Base-by-base conservation (phyloP, 2,888 invertebrate species). In the Carabus problematicus region DNA sequence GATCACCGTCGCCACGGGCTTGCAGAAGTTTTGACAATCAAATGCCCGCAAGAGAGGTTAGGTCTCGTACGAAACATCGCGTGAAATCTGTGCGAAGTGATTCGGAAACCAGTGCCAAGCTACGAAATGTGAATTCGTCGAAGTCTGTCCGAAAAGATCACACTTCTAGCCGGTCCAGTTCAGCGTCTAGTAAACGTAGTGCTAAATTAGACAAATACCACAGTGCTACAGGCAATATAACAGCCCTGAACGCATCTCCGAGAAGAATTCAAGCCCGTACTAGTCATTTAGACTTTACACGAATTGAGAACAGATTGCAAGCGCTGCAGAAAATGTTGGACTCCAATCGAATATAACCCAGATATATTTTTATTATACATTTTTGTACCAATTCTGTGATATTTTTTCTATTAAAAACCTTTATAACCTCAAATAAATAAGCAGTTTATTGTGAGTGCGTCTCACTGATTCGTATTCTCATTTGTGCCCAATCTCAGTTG, bases 251-350 rank as follows among this genome's bases (percentile, higher is more conserved):
- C n/a, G 6, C 16, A 52, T 59, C 59, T 16, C 60, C 42, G 7
- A 45, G 42, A 49, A 9, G 56, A 3, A 45, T n/a, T 29, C 16
- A 14, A 1, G 58, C 66, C 6, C 52, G 18, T 67, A 71, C 63
- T 9, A 75, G 74, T 77, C 79, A 79, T 69, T 72, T 79, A 19
- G 81, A 82, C 66, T 81, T 81, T 70, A 77, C 76, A 40, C 78
- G 78, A 70, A 75, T 83, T 71, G 82, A 83, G 74, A 78, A 79
- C 42, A 77, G 83, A 75, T 83, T 83, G 70, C 77, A 78, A 45
- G 75, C 78, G 3, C 74, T 83, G 12, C 82, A 82, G 70, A 81
- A 79, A 71, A 78, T 82, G 77, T 75, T 83, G 42, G 79, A 80
- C 71, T 29, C 29, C 3, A 29, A 29, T 29, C 2, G 2, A 29